Conservation (phyloP, 2,113 vertebrate genomes). For the Apistogramma diplotaenia region DNA sequence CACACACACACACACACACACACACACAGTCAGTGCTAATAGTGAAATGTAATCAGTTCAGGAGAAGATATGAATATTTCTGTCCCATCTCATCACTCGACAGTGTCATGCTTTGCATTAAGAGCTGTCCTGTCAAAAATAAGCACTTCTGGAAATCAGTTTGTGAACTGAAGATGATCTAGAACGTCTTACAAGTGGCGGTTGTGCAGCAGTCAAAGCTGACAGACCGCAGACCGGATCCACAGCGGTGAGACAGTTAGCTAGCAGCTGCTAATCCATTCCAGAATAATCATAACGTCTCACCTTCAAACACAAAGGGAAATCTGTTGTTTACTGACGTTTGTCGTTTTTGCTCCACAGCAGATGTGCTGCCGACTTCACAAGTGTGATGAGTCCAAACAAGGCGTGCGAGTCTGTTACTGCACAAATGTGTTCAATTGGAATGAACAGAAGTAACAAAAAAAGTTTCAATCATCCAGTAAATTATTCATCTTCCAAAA, state of each 20-base stretch:
- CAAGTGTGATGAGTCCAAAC: not conserved
- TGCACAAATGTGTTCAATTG: not conserved
- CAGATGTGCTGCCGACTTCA: not conserved
- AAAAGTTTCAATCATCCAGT: not conserved
- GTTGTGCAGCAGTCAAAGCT: not conserved
- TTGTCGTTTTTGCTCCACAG: not conserved
- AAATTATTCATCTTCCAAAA: conserved; percentile 9
- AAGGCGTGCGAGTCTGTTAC: not conserved
- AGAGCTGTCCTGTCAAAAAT: not conserved
- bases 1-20: not conserved
- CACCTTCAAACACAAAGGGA: not conserved
- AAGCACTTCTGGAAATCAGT: not conserved
- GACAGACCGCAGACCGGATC: not conserved
- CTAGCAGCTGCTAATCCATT: not conserved
- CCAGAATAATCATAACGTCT: not conserved
- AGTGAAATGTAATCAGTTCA: conserved; percentile 22
- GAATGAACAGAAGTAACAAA: not conserved
- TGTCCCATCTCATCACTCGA: not conserved
- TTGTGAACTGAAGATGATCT: not conserved
- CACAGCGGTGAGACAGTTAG: not conserved
- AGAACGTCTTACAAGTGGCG: not conserved
- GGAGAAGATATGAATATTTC: conserved; percentile 20
- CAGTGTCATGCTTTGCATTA: not conserved
- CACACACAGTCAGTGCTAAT: not conserved
- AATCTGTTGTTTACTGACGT: not conserved